phyloP scores from a whole-genome alignment of 2,113 vertebrate genomes.

The Apistogramma diplotaenia region DNA sequence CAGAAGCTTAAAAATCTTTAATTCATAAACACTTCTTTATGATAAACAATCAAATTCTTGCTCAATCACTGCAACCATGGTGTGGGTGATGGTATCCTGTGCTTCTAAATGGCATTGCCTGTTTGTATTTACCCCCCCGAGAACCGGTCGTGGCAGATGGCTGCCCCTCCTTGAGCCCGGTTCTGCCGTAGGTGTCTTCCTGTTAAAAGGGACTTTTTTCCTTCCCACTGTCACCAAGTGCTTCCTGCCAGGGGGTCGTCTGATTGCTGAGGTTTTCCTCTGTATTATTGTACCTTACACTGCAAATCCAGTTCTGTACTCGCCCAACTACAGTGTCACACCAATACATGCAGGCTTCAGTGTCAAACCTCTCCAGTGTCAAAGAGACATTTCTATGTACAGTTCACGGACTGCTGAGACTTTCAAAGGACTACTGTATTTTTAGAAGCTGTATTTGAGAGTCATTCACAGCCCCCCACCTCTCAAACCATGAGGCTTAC shows the following conservation, averaged over 20 bases:
- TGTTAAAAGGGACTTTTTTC: no score
- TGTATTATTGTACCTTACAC: no score
- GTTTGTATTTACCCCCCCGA: not conserved
- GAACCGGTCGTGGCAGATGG: no score
- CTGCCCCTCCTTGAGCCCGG: no score
- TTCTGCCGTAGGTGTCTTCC: no score
- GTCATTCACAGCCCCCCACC: slow-evolving; percentile 1
- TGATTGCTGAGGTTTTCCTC: no score
- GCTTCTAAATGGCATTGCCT: not conserved
- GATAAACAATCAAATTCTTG: not conserved
- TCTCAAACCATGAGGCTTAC: slow-evolving; percentile 1
- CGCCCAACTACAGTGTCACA: not conserved
- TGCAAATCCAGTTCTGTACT: no score
- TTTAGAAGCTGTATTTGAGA: slow-evolving; percentile 40
- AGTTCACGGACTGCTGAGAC: slow-evolving; percentile 23
- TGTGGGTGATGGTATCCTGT: not conserved
- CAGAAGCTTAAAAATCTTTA: not conserved
- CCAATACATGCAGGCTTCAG: not conserved
- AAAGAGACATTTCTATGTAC: slow-evolving; percentile 22
- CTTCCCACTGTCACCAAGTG: no score
- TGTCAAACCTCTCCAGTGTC: not conserved
- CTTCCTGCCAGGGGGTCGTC: no score
- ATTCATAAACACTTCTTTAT: not conserved
- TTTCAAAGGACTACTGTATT: slow-evolving; percentile 63
- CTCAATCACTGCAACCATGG: not conserved